Evolutionary conservation across 2,888 invertebrate genomes (phyloP).

Genomic region (Digitonthophagus gazella): DNA sequence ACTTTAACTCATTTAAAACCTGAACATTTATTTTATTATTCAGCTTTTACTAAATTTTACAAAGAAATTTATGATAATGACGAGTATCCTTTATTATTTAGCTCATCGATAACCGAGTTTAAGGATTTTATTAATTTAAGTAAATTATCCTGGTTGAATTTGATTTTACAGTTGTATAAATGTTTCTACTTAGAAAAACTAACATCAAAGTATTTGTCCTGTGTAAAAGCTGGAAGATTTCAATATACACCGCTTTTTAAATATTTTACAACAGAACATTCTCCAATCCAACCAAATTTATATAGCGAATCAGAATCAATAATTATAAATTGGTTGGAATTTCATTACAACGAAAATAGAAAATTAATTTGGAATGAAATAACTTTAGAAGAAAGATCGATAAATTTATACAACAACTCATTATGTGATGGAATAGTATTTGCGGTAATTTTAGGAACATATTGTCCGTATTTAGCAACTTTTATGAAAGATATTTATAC

Average conservation of each 20-base stretch:
- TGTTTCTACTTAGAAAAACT: slow-evolving; percentile 48
- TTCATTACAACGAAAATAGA: slow-evolving; percentile 46
- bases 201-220: neutral
- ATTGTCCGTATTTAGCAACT: slow-evolving; percentile 59
- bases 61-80: slow-evolving; percentile 15
- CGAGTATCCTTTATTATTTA: neutral
- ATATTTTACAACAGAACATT: neutral
- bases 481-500: slow-evolving; percentile 53
- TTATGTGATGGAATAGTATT: slow-evolving; percentile 56
- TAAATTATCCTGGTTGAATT: slow-evolving; percentile 59
- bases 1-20: slow-evolving; percentile 48
- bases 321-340: slow-evolving; percentile 50
- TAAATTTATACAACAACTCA: neutral
- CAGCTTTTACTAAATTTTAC: slow-evolving; percentile 44
- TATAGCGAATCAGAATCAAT: slow-evolving; percentile 39
- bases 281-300: slow-evolving; percentile 9
- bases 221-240: no score
- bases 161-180: slow-evolving; percentile 62
- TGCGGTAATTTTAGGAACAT: slow-evolving; percentile 55
- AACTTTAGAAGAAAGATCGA: neutral
- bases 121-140: slow-evolving; percentile 39
- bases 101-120: neutral
- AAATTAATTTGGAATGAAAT: neutral
- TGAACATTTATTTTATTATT: slow-evolving; percentile 48
- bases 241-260: neutral